Evolutionary conservation across 2,888 invertebrate genomes (phyloP), one percentile per base, ranked within the genome.

Genomic region (Torymus auratus): DNA sequence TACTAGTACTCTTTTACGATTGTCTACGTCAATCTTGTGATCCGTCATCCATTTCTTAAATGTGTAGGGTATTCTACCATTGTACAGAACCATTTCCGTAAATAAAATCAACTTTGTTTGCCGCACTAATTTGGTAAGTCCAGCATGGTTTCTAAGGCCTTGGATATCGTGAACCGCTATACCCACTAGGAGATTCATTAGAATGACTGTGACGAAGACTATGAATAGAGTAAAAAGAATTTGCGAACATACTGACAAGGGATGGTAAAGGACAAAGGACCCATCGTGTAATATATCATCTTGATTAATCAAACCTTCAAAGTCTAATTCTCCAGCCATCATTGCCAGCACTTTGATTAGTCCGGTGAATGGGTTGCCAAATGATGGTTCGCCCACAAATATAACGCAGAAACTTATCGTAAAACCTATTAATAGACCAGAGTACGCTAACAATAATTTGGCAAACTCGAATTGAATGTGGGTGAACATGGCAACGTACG

Each of bases 401-500:
- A 91, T 89, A 0, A 91, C 91, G 81, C 91, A 91, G 76, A 92
- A 92, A 15, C 91, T 91, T 13, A 91, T 87, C 7, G 91, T 91
- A 78, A 92, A 92, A 0, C 91, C 92, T 23, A 92, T 91, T 13
- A 92, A 82, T 1, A 92, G 83, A 3, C 91, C 91, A 0, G 91
- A 90, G 72, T 91, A 92, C 0, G 91, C 91, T 7, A 91, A 77
- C 41, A 92, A 83, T 1, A 92, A 83, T 78, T 91, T 89, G 0
- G 91, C 91, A 70, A 92, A 91, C 78, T 91, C 91, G 60, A 90
- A 90, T 55, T 90, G 91, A 70, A 91, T 91, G 53, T 90, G 91
- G 0, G 90, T 91, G 70, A 91, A 91, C 92, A 92, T 92, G 2
- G 92, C 92, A 1, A 92, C 91, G 84, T 92, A 92, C 2, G 92